Base-by-base conservation (phyloP, 2,888 invertebrate species). In the Aplocera efformata region DNA sequence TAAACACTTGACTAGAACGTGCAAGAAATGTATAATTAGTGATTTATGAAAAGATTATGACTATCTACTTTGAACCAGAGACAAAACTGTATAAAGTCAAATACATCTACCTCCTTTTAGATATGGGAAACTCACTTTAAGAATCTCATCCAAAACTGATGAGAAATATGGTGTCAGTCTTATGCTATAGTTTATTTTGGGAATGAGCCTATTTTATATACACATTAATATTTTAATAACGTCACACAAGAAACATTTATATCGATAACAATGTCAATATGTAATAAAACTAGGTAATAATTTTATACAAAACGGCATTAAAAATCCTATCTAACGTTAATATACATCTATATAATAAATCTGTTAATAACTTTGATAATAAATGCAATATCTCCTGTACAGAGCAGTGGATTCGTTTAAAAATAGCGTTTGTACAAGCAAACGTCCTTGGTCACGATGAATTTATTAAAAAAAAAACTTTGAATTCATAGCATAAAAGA, bases 161-260 rank as follows among this genome's bases (percentile, higher is more conserved):
- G 40, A 48, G 41, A 43, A 38, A 79, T n/a, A n/a, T 79, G 79
- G 73, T 77, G 73, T 79, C 80, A 80, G 80, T 80, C 79, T 80
- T 80, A 78, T 68, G 32, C 74, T 79, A 75, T 69, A 46, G 43
- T 45, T 49, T 54, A 43, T 39, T 47, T 42, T 41, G 27, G 38
- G 10, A 26, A 34, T 32, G 36, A 30, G 22, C 35, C 21, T 44
- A 48, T 35, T 36, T 28, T 10, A 26, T 31, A 25, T 17, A 25
- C 25, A 25, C 7, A 8, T 25, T 8, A 25, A 8, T 9, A 25
- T 26, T 25, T 25, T 28, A 36, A 24, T 32, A 31, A 37, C n/a
- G 9, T 33, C 24, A 35, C 20, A 32, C 10, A 8, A 32, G 32
- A 31, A 24, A 36, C 7, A 27, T n/a, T n/a, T n/a, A n/a, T n/a